Evolutionary conservation across 2,888 invertebrate genomes (phyloP).

Genomic region (Willowsia nigromaculata): DNA sequence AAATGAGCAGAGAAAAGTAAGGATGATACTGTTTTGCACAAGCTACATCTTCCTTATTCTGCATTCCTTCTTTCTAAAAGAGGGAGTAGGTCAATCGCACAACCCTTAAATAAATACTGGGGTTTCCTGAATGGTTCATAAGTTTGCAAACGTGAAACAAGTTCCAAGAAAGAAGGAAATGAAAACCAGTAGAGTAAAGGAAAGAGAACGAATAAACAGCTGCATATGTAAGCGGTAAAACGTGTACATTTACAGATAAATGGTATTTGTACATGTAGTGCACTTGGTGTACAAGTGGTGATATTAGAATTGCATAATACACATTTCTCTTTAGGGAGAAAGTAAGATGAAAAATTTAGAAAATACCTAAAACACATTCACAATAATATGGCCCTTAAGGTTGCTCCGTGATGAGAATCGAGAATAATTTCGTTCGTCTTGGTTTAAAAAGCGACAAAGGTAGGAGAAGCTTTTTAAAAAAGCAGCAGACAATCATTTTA

Average conservation of each 20-base stretch:
- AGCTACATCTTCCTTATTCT: background rate
- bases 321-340: background rate
- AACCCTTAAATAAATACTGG: background rate
- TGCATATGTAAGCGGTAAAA: background rate
- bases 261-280: background rate
- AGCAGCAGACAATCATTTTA: too few species aligned
- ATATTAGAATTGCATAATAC: background rate
- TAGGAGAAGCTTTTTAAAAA: background rate
- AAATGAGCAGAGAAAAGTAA: background rate
- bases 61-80: background rate
- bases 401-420: conserved; percentile 7
- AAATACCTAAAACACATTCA: background rate
- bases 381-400: background rate
- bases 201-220: background rate
- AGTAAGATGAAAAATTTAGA: background rate
- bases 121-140: background rate
- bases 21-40: background rate
- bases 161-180: background rate
- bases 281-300: background rate
- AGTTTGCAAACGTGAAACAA: background rate
- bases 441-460: background rate
- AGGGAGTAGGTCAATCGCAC: conserved; percentile 10
- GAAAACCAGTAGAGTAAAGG: background rate
- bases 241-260: background rate
- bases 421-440: background rate